Evolutionary conservation across 2,888 invertebrate genomes (phyloP).

Genomic region (Punctoribates punctum): DNA sequence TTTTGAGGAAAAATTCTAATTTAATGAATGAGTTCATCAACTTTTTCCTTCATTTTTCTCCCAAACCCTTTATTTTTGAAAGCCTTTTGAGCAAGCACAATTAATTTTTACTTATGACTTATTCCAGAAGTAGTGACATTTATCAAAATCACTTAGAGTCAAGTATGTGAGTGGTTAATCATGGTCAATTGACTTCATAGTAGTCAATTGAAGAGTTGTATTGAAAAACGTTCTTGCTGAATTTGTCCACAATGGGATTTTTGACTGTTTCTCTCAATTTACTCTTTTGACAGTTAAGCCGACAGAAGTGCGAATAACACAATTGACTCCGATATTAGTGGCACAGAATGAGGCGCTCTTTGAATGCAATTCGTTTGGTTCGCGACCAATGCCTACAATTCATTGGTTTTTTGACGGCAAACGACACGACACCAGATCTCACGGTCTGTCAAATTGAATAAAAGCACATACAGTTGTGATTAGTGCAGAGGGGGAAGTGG

Average conservation of each 20-base stretch:
- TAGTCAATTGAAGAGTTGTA: no score
- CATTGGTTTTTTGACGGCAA: constrained; percentile 45
- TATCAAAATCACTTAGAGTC: no score
- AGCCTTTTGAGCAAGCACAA: no score
- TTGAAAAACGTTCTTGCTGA: no score
- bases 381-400: constrained; percentile 76
- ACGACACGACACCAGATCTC: constrained; percentile 42
- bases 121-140: no score
- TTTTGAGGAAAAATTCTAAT: background rate
- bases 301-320: constrained; percentile 43
- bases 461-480: background rate
- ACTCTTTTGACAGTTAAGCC: constrained; percentile 43
- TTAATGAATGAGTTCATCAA: background rate
- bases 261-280: background rate
- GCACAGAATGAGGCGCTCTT: constrained; percentile 76
- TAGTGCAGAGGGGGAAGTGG: no score
- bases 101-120: no score
- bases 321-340: constrained; percentile 70
- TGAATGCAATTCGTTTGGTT: constrained; percentile 76
- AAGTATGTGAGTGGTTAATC: no score
- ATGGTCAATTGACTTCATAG: no score
- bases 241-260: background rate
- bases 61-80: background rate
- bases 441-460: constrained; percentile 30
- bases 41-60: background rate